phyloP scores from a whole-genome alignment of 30 jellyfish, hydroid and myxozoan species.

The Aurelia aurita region DNA sequence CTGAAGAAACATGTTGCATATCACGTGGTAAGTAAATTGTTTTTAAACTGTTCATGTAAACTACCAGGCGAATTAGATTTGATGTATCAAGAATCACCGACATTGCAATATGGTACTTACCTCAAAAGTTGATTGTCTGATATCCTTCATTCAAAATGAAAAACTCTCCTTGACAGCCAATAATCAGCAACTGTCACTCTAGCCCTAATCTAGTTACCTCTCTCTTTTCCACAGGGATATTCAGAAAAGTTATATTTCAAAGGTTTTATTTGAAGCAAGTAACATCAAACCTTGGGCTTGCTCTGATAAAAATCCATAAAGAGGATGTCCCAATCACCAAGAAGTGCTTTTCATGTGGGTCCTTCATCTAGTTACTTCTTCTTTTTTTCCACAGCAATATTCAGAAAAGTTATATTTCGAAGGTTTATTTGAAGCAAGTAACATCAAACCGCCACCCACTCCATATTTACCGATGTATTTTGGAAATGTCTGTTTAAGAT shows the following conservation, averaged over 20 bases:
- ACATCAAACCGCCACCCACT: slow-evolving; percentile 56
- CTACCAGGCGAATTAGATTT: too few relatives aligned
- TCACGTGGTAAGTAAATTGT: slow-evolving; percentile 60
- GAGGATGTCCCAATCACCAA: too few relatives aligned
- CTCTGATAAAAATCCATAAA: too few relatives aligned
- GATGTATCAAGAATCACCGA: too few relatives aligned
- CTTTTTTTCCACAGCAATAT: slow-evolving; percentile 40
- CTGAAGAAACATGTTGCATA: slow-evolving; percentile 75
- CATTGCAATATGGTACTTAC: too few relatives aligned
- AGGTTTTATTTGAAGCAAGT: slow-evolving; percentile 89
- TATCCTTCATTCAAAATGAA: too few relatives aligned
- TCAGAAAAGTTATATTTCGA: slow-evolving; percentile 87
- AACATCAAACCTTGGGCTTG: slow-evolving; percentile 61
- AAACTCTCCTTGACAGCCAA: neutral
- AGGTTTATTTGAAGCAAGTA: slow-evolving; percentile 89
- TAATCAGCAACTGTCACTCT: neutral
- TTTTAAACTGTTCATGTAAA: too few relatives aligned
- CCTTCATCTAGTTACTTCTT: too few relatives aligned
- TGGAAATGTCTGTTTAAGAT: slow-evolving; percentile 94
- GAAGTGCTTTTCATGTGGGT: too few relatives aligned
- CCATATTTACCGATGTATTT: slow-evolving; percentile 89
- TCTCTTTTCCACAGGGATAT: slow-evolving; percentile 43
- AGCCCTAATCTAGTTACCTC: neutral
- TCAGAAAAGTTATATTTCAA: slow-evolving; percentile 86
- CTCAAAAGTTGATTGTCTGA: too few relatives aligned